Conservation (phyloP, 2,797 vertebrate genomes). For the Telmatherina bonti region DNA sequence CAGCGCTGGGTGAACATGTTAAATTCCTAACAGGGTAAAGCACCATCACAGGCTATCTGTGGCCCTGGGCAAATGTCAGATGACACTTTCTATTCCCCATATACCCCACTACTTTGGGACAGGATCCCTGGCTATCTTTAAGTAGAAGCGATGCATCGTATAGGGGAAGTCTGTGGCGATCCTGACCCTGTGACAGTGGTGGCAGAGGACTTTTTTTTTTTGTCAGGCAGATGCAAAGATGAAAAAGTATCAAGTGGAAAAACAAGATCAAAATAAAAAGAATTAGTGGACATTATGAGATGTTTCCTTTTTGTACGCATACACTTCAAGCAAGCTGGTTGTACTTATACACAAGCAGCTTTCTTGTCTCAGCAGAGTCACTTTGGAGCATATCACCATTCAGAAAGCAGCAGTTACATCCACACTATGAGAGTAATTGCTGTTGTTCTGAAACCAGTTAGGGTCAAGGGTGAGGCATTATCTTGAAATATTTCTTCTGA, state of each 20-base stretch:
- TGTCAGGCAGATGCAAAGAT: conserved; percentile 51
- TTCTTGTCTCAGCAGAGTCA: conserved; percentile 6
- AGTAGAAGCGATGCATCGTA: conserved; percentile 34
- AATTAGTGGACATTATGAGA: conserved; percentile 4
- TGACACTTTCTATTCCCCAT: conserved; percentile 71
- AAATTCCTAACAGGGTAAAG: conserved; percentile 68
- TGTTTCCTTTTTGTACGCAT: background rate
- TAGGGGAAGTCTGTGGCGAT: conserved; percentile 50
- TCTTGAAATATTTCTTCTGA: conserved; percentile 59
- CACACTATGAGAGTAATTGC: conserved; percentile 67
- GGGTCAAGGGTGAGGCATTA: conserved; percentile 82
- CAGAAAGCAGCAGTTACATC: conserved; percentile 44
- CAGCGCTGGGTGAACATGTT: conserved; percentile 72
- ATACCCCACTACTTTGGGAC: conserved; percentile 53
- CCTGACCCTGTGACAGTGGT: conserved; percentile 65
- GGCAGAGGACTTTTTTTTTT: conserved; percentile 60
- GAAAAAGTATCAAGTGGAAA: conserved; percentile 32
- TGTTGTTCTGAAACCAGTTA: conserved; percentile 67
- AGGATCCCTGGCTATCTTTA: conserved; percentile 28
- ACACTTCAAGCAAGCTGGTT: conserved; percentile 12
- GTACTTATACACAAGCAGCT: conserved; percentile 7
- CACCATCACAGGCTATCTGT: conserved; percentile 64
- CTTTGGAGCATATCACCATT: conserved; percentile 24
- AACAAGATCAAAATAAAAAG: conserved; percentile 4
- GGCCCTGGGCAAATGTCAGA: conserved; percentile 69